Evolutionary conservation across 2,113 vertebrate species (phyloP).

Genomic region (Sciurus niger): DNA sequence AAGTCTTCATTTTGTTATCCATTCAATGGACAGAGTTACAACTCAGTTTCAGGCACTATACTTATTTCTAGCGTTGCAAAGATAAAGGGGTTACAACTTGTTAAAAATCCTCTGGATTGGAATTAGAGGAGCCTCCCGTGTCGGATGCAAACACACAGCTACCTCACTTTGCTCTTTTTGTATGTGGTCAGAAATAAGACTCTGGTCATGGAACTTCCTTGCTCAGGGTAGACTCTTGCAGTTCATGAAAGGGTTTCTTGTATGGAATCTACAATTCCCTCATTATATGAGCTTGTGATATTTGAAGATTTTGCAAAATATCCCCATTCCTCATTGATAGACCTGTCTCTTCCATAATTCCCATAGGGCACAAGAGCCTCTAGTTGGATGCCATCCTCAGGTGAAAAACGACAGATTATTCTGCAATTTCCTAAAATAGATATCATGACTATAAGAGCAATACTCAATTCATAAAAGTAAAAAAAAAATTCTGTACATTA

Average conservation of each 20-base stretch:
- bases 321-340: neutral
- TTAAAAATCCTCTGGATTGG: neutral
- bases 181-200: neutral
- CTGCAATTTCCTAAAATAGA: neutral
- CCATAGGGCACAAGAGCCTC: neutral
- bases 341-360: neutral
- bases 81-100: neutral
- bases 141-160: neutral
- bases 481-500: neutral
- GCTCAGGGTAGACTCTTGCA: neutral
- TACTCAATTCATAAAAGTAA: constrained; percentile 45
- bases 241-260: neutral
- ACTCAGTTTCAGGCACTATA: neutral
- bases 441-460: constrained; percentile 33
- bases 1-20: constrained; percentile 38
- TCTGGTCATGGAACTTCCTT: neutral
- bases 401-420: neutral
- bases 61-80: constrained; percentile 12
- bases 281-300: neutral
- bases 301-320: constrained; percentile 45
- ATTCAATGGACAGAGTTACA: neutral
- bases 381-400: neutral
- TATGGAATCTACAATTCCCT: neutral
- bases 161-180: neutral
- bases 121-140: neutral